Percentiles rank a stretch among this genome's conserved stretches.
phyloP scores from a whole-genome alignment of 2,888 invertebrate genomes.

The Sinodicranocentrus sp. region DNA sequence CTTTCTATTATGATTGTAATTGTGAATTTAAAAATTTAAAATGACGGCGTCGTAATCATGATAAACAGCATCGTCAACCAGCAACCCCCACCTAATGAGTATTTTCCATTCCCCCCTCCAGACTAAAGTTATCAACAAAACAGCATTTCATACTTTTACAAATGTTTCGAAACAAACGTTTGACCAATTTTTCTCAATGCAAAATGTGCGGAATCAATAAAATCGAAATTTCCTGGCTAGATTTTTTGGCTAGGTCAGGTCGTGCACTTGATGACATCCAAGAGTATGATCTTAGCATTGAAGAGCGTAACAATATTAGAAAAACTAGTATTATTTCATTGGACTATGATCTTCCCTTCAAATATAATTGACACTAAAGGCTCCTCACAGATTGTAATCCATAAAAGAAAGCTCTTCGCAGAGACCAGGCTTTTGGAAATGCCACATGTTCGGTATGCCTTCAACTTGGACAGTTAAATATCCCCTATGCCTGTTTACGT shows the following conservation, averaged over 20 bases:
- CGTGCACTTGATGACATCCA: background rate
- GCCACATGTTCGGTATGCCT: background rate
- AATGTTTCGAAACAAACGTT: background rate
- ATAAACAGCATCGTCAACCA: background rate
- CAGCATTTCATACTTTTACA: background rate
- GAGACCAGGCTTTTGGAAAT: background rate
- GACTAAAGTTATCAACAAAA: background rate
- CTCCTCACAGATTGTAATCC: background rate
- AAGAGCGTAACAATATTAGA: background rate
- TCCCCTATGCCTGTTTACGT: too few species aligned
- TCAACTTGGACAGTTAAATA: background rate
- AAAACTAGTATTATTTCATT: background rate
- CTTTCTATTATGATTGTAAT: too few species aligned
- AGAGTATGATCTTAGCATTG: background rate
- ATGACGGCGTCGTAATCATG: background rate
- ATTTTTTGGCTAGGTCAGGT: background rate
- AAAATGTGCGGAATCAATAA: background rate
- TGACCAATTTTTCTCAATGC: background rate
- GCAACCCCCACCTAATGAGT: background rate
- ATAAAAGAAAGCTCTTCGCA: background rate
- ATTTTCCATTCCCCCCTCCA: background rate
- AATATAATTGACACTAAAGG: background rate
- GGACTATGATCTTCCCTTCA: too few species aligned
- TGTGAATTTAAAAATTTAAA: background rate
- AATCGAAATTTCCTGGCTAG: background rate